A percentile compares a stretch with the other conserved stretches of the same genome.
Evolutionary conservation across 1,140 invertebrate species (phyloP).

Genomic region (Drosophila tristis): DNA sequence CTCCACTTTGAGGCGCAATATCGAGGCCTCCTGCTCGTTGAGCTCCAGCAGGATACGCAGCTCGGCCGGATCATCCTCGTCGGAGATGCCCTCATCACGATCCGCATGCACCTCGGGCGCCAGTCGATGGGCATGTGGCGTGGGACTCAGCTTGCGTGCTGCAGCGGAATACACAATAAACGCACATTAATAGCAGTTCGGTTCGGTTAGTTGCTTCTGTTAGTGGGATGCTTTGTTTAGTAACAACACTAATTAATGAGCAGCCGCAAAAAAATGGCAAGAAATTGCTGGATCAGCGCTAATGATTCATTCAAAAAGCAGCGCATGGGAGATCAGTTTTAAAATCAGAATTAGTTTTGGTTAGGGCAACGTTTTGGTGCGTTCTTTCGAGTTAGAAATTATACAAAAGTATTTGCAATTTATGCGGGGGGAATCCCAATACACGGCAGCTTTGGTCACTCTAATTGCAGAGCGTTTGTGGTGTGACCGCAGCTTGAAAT

Average conservation of each 20-base stretch:
- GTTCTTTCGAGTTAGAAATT: neutral
- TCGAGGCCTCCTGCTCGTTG: constrained; percentile 94
- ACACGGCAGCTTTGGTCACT: constrained; percentile 6
- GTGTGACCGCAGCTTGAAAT: constrained; percentile 12
- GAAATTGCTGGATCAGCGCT: constrained; percentile 28
- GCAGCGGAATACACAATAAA: neutral
- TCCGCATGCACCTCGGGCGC: constrained; percentile 88
- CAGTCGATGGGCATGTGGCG: constrained; percentile 86
- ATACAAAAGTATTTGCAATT: neutral
- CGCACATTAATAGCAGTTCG: neutral
- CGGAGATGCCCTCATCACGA: constrained; percentile 90
- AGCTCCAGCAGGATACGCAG: constrained; percentile 92
- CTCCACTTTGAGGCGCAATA: constrained; percentile 92
- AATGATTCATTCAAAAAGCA: constrained; percentile 43
- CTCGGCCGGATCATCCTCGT: constrained; percentile 91
- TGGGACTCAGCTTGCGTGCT: constrained; percentile 88
- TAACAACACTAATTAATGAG: constrained; percentile 58
- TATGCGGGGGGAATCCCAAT: constrained; percentile 1
- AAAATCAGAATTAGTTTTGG: constrained; percentile 44
- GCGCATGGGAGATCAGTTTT: constrained; percentile 48
- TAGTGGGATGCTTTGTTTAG: constrained; percentile 20
- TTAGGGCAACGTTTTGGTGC: constrained; percentile 10
- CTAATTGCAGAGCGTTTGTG: neutral
- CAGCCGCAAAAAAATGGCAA: constrained; percentile 83
- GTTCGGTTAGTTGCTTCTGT: neutral